Evolutionary conservation across 1,140 invertebrate genomes (phyloP), one percentile per base, ranked within the genome.

Genomic region (Oncopodura yosiiana): DNA sequence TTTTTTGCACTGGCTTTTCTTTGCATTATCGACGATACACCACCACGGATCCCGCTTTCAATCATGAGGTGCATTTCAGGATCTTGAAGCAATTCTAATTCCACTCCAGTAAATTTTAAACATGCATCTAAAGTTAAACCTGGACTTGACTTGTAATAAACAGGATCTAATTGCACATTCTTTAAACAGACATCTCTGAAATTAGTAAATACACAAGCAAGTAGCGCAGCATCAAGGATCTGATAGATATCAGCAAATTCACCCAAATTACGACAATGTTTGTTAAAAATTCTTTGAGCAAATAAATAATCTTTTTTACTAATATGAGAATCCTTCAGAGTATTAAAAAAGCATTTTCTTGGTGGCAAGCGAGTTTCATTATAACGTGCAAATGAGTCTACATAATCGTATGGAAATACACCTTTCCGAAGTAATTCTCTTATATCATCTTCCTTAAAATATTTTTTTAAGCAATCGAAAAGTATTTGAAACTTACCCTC

Each of bases 211-310:
- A 68, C 58, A 51, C 62, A 62, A 16, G 62, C 61, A 34, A 60
- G 37, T 12, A 66, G 29, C 3, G 65, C 14, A 6, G 51, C 38
- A 57, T 65, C 56, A 26, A 42, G 29, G 23, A 62, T 38, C 1
- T 65, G 26, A 54, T 69, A 68, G 0, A 68, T 32, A 56, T 69
- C 63, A 27, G 64, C 63, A 53, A 65, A 67, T 9, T 66, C 58
- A 0, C 64, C 61, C 1, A 69, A 37, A 26, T 19, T 60, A 49
- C 61, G 58, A 46, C 55, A 61, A n/a, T n/a, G n/a, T 11, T 38
- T 46, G 26, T 62, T 49, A 56, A 58, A 69, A 2, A 69, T 58
- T 6, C 49, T 52, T 54, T 62, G n/a, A 5, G 61, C 66, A 42
- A 66, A 59, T 14, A 50, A 12, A 48, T 66, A 69, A 43, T 68